These are phyloP conservation scores for Vicugna pacos DNA, from an alignment of 2,113 vertebrate genomes.

Conservation along the genomic window DNA sequence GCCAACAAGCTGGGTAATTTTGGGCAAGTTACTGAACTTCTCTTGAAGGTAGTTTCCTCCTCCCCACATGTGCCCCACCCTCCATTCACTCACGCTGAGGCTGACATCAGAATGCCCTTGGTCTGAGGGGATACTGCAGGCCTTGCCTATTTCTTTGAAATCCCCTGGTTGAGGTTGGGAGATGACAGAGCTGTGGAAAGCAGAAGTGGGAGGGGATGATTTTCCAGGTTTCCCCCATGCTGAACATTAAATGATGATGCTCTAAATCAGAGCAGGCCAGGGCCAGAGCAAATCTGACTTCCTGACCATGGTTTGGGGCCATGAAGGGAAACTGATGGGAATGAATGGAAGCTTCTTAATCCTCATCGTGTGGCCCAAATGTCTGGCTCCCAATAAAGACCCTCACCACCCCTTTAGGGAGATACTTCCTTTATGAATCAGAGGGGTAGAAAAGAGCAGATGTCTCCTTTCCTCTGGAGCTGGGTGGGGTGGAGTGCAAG, in stretches of 20 bases:
- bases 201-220: neutral
- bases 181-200: conserved; percentile 18
- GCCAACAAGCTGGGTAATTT: neutral
- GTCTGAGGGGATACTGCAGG: neutral
- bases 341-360: neutral
- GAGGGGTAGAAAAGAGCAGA: neutral
- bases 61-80: neutral
- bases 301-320: neutral
- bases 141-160: neutral
- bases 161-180: neutral
- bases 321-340: neutral
- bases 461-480: neutral
- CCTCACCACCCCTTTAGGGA: neutral
- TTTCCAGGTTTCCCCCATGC: conserved; percentile 49
- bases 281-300: conserved; percentile 22
- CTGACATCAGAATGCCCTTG: conserved; percentile 69
- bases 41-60: neutral
- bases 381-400: neutral
- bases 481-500: neutral
- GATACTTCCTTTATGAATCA: neutral
- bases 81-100: conserved; percentile 9
- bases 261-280: neutral
- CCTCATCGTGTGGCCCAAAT: neutral
- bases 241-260: conserved; percentile 32
- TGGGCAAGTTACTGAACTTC: conserved; percentile 44